phyloP scores from a whole-genome alignment of 2,113 vertebrate species.

The Vireo altiloquus region DNA sequence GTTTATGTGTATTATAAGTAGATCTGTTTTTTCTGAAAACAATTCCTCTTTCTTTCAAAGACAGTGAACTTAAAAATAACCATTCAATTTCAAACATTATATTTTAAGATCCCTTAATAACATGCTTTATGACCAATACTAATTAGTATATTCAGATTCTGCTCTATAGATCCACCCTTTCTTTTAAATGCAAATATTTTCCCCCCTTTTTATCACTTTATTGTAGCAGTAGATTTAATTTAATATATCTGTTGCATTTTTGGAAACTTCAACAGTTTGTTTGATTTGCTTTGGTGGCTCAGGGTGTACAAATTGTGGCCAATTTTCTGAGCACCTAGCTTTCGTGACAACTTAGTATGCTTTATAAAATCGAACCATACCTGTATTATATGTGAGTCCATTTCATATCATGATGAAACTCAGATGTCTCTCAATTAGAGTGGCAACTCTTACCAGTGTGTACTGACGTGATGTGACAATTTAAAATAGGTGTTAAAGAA shows the following conservation, averaged over 20 bases:
- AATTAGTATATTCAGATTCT: background rate
- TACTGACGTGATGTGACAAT: accelerated
- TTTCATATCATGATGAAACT: background rate
- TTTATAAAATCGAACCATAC: background rate
- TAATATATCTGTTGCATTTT: background rate
- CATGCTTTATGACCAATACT: background rate
- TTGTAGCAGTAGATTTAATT: background rate
- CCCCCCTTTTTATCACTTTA: background rate
- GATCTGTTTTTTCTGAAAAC: background rate
- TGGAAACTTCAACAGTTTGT: background rate
- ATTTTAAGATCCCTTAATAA: background rate
- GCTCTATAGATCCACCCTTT: background rate
- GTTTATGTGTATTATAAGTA: background rate
- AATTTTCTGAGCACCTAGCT: background rate
- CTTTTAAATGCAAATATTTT: background rate
- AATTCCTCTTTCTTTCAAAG: background rate
- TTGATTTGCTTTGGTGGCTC: background rate
- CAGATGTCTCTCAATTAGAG: background rate
- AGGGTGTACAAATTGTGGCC: background rate
- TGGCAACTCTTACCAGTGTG: background rate
- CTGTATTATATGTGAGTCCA: background rate
- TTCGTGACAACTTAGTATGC: background rate
- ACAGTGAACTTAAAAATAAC: background rate
- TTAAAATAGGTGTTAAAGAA: background rate
- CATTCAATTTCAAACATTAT: background rate